Conservation (phyloP, 2,797 vertebrate species). For the Syngnathus rostellatus region DNA sequence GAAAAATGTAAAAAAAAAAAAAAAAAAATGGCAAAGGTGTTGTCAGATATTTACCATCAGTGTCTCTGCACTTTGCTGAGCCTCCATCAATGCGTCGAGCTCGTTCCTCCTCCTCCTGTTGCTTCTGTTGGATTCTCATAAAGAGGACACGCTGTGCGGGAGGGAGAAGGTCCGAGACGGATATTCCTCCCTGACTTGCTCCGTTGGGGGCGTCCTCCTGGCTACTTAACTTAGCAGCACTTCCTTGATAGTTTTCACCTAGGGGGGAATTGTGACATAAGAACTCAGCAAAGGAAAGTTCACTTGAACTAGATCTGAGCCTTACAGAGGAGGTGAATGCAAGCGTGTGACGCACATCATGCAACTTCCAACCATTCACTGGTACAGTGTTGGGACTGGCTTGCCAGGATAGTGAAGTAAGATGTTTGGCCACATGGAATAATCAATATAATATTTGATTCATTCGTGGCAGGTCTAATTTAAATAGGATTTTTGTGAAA, state of each 20-base stretch:
- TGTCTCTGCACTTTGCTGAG: slow-evolving; percentile 59
- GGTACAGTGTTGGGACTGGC: too few relatives aligned
- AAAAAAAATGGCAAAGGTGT: neutral
- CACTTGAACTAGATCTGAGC: neutral
- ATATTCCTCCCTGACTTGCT: slow-evolving; percentile 61
- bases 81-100: slow-evolving; percentile 80
- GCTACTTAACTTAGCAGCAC: slow-evolving; percentile 57
- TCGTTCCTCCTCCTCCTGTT: slow-evolving; percentile 89
- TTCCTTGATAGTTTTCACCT: slow-evolving; percentile 73
- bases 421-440: too few relatives aligned
- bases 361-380: too few relatives aligned
- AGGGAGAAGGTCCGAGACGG: slow-evolving; percentile 85
- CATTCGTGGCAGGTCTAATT: too few relatives aligned
- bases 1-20: neutral
- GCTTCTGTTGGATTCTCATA: slow-evolving; percentile 92
- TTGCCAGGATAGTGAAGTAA: too few relatives aligned
- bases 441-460: too few relatives aligned
- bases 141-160: slow-evolving; percentile 88
- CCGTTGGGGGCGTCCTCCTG: slow-evolving; percentile 54
- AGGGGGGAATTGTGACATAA: neutral
- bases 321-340: too few relatives aligned
- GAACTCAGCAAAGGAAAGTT: neutral
- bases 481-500: neutral
- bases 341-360: too few relatives aligned
- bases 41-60: slow-evolving; percentile 71